These are phyloP conservation scores for Trissonchulus sp. DNA, from an alignment of 2,888 invertebrate genomes.

Conservation along the genomic window DNA sequence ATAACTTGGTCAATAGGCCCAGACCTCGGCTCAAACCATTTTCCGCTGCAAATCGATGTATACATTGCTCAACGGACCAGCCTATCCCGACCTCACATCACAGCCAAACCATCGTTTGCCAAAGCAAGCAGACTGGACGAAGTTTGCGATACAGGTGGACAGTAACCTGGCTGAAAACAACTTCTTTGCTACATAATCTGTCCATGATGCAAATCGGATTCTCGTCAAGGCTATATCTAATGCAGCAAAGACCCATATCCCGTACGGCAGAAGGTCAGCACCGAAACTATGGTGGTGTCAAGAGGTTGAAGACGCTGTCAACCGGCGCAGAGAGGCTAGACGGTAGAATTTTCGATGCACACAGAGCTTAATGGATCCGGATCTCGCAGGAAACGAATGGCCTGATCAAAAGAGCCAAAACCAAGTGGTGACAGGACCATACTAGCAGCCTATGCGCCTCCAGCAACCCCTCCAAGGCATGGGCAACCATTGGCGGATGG, in stretches of 20 bases:
- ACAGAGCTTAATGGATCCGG: background rate
- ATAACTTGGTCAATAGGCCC: background rate
- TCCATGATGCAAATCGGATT: background rate
- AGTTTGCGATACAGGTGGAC: background rate
- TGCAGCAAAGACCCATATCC: background rate
- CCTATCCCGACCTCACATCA: background rate
- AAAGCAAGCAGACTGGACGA: conserved; percentile 15
- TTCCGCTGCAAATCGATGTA: background rate
- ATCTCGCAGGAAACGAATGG: background rate
- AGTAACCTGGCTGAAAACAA: conserved; percentile 2
- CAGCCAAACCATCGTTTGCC: background rate
- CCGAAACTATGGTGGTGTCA: conserved; percentile 1
- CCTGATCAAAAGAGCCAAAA: background rate
- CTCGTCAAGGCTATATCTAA: background rate
- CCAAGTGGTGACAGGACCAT: conserved; percentile 8
- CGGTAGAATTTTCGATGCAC: background rate
- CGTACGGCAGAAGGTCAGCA: background rate
- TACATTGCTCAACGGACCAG: background rate
- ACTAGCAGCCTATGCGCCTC: background rate
- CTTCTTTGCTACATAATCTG: background rate
- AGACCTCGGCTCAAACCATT: conserved; percentile 8
- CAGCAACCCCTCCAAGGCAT: background rate
- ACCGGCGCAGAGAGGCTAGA: background rate
- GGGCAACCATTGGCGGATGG: conserved; percentile 4
- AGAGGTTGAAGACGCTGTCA: conserved; percentile 1